phyloP scores from a whole-genome alignment of 2,113 vertebrate genomes.

The Rallus limicola region DNA sequence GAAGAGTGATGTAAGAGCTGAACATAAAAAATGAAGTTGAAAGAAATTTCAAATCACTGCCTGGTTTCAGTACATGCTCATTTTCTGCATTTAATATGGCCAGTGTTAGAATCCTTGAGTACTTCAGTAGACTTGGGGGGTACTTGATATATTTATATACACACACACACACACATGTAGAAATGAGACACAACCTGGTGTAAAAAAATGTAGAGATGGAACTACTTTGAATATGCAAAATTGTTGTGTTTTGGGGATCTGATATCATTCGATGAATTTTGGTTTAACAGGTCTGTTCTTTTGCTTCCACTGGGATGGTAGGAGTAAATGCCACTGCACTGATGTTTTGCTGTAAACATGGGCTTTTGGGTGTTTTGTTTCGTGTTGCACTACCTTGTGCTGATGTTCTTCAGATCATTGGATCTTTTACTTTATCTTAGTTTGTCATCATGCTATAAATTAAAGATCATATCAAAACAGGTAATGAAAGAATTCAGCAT shows the following conservation, averaged over 20 bases:
- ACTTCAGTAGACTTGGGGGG: neutral
- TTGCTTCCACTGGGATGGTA: neutral
- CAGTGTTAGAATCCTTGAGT: neutral
- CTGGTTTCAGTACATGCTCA: neutral
- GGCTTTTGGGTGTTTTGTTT: neutral
- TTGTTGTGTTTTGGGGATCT: neutral
- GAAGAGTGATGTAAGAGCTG: neutral
- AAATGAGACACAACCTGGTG: neutral
- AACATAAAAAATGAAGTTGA: neutral
- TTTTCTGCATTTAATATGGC: neutral
- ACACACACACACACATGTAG: neutral
- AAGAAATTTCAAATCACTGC: neutral
- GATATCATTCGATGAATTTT: neutral
- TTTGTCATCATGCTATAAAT: slow-evolving; percentile 8
- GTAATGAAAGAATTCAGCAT: neutral
- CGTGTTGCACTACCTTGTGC: neutral
- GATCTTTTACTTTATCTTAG: neutral
- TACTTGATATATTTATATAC: too few relatives aligned
- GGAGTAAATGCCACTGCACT: neutral
- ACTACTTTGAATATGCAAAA: neutral
- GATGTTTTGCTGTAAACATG: neutral
- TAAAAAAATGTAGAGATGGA: neutral
- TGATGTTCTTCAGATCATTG: neutral
- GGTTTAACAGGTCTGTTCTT: neutral
- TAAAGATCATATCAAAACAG: neutral